Percentiles rank a stretch among this genome's conserved stretches.
Evolutionary conservation across 2,888 invertebrate genomes (phyloP).

Genomic region (Rhagophthalmus giganteus): DNA sequence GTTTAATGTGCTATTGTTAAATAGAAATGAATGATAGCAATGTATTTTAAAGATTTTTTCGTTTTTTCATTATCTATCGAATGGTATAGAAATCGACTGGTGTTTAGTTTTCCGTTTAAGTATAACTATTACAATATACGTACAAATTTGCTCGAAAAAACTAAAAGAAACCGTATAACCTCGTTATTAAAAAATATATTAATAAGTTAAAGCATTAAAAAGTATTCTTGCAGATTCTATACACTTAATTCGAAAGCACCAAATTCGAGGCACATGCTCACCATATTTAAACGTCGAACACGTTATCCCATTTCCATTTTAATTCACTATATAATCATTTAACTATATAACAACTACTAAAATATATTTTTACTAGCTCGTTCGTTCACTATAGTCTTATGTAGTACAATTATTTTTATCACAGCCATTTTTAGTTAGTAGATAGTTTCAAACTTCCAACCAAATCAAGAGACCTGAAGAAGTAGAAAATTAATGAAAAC

Average conservation of each 20-base stretch:
- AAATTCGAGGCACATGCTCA: constrained; percentile 42
- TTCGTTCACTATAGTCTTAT: constrained; percentile 14
- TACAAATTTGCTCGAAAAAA: no score
- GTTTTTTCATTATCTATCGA: no score
- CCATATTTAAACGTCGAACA: constrained; percentile 36
- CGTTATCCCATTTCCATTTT: constrained; percentile 44
- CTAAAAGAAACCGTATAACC: no score
- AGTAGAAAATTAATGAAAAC: constrained; percentile 29
- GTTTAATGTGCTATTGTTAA: no score
- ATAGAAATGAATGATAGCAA: no score
- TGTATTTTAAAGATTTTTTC: no score
- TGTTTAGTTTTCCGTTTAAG: no score
- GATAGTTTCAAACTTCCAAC: constrained; percentile 30
- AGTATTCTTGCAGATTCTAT: neutral
- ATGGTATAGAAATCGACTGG: no score
- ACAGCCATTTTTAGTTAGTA: constrained; percentile 44
- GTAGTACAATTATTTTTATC: constrained; percentile 34
- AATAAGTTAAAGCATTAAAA: constrained; percentile 1
- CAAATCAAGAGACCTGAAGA: constrained; percentile 39
- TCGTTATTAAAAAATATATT: no score
- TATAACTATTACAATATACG: no score
- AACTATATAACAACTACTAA: no score
- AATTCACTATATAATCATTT: constrained; percentile 36
- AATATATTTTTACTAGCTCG: no score
- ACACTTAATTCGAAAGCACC: constrained; percentile 1